phyloP scores from a whole-genome alignment of 30 jellyfish, hydroid and myxozoan species.

The Hydra vulgaris region DNA sequence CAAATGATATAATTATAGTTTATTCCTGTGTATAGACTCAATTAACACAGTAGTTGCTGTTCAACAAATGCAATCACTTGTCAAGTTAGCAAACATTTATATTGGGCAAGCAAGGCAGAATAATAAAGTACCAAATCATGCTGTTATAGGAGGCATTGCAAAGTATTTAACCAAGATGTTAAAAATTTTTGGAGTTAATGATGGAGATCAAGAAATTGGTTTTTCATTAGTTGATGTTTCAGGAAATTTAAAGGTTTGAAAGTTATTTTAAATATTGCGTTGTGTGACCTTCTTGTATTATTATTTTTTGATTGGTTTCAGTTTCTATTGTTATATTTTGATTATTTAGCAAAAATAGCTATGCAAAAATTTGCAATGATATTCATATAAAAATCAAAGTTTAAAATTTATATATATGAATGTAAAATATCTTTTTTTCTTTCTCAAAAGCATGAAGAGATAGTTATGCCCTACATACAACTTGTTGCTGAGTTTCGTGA shows the following conservation, averaged over 20 bases:
- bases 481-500: constrained; percentile 62
- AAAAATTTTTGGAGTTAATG: constrained; percentile 82
- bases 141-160: constrained; percentile 57
- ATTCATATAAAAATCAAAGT: too few species aligned
- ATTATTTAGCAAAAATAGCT: too few species aligned
- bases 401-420: too few species aligned
- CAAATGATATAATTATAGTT: too few species aligned
- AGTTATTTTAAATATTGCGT: not conserved
- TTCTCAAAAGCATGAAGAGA: constrained; percentile 68
- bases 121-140: constrained; percentile 44
- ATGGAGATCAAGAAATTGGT: constrained; percentile 90
- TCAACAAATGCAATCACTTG: constrained; percentile 85
- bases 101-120: constrained; percentile 53
- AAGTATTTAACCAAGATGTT: constrained; percentile 70
- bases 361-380: too few species aligned
- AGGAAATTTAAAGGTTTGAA: constrained; percentile 11
- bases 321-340: too few species aligned
- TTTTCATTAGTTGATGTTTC: constrained; percentile 46
- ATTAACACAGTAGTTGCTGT: constrained; percentile 79
- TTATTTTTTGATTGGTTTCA: not conserved
- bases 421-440: too few species aligned
- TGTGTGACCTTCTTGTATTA: not conserved
- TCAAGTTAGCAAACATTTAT: constrained; percentile 61
- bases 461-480: constrained; percentile 72
- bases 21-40: constrained; percentile 35